phyloP scores from a whole-genome alignment of 1,140 invertebrate genomes.

The Drosophila lacertosa region DNA sequence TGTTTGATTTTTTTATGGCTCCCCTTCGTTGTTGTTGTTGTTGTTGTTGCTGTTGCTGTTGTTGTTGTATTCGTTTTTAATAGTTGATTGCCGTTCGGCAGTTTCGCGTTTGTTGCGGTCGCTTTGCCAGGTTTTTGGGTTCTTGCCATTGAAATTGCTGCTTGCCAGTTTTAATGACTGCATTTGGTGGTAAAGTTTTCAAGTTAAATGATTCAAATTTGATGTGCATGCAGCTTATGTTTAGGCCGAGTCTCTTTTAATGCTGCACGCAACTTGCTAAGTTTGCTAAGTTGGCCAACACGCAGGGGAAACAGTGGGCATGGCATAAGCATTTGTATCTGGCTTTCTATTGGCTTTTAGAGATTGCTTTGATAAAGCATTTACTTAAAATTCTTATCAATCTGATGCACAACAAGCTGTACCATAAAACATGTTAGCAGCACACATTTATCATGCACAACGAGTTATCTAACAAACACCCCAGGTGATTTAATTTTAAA shows the following conservation, averaged over 20 bases:
- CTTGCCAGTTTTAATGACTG: conserved; percentile 76
- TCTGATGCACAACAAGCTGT: conserved; percentile 4
- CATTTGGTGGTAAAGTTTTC: conserved; percentile 71
- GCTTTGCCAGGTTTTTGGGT: conserved; percentile 18
- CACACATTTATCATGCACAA: conserved; percentile 13
- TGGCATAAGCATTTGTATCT: no score
- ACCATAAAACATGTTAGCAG: not conserved
- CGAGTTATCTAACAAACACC: conserved; percentile 23
- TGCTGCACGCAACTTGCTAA: not conserved
- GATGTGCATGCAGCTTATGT: conserved; percentile 64
- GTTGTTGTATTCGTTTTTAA: conserved; percentile 47
- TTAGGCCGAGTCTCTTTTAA: not conserved
- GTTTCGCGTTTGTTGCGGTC: conserved; percentile 47
- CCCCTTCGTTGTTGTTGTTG: conserved; percentile 28
- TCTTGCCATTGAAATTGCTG: conserved; percentile 37
- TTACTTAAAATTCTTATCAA: conserved; percentile 4
- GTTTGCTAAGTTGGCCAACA: not conserved
- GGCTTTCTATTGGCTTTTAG: no score
- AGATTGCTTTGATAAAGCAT: not conserved
- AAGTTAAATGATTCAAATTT: conserved; percentile 80
- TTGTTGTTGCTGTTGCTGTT: conserved; percentile 35
- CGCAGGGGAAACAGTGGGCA: not conserved
- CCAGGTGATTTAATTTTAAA: conserved; percentile 36
- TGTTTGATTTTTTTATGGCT: conserved; percentile 71
- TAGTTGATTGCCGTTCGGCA: conserved; percentile 66